Evolutionary conservation across 2,888 invertebrate genomes (phyloP).

Genomic region (Drosophila melanosoma): DNA sequence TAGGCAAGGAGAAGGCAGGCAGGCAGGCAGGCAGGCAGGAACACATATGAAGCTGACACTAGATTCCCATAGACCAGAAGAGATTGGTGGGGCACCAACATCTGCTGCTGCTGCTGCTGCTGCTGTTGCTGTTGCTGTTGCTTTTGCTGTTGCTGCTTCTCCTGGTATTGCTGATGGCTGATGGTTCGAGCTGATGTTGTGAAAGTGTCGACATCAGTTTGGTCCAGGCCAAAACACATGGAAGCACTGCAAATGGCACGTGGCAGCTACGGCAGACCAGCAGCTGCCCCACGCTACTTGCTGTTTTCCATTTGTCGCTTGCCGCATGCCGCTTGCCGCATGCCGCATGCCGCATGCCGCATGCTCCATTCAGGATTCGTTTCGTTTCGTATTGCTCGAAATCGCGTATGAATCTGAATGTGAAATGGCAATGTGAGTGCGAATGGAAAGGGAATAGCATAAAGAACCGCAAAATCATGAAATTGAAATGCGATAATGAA

Average conservation of each 20-base stretch:
- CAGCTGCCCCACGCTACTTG: constrained; percentile 17
- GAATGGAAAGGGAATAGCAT: constrained; percentile 66
- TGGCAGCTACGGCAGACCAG: constrained; percentile 27
- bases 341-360: constrained; percentile 1
- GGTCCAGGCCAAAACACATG: constrained; percentile 61
- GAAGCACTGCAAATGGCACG: constrained; percentile 43
- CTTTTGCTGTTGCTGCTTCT: neutral
- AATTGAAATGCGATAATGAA: constrained; percentile 78
- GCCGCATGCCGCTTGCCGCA: constrained; percentile 5
- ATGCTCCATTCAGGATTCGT: constrained; percentile 18
- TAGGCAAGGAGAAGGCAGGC: neutral
- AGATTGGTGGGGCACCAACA: constrained; percentile 19
- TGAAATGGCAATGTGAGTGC: constrained; percentile 16
- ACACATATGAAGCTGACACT: constrained; percentile 14
- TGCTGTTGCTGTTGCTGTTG: neutral
- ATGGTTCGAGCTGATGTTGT: constrained; percentile 59
- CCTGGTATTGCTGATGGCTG: constrained; percentile 25
- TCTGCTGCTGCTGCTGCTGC: neutral
- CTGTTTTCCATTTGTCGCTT: constrained; percentile 5
- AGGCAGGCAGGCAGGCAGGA: neutral
- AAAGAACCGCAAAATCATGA: constrained; percentile 78
- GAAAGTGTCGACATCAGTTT: constrained; percentile 76
- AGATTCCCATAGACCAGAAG: constrained; percentile 30
- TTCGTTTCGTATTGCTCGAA: constrained; percentile 27
- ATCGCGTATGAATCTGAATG: constrained; percentile 24